These are phyloP conservation scores for Tethya wilhelma DNA, from an alignment of 37 sponge, comb jelly and placozoan genomes.

Conservation along the genomic window DNA sequence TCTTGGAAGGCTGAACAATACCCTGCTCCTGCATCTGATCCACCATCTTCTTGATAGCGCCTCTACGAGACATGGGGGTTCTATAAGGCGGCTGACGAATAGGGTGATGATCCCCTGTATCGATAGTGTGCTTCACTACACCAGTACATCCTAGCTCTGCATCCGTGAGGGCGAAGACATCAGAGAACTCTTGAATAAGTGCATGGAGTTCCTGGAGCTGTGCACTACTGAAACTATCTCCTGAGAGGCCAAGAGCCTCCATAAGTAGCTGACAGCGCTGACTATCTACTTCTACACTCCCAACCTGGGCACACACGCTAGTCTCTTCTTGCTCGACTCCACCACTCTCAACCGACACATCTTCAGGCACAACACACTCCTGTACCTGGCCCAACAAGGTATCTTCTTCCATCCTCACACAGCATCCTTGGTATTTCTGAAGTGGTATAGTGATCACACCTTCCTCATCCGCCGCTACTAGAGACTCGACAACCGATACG, in stretches of 20 bases:
- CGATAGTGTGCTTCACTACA: conserved; percentile 5
- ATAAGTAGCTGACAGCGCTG: background rate
- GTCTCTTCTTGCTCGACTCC: background rate
- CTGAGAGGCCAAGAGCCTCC: background rate
- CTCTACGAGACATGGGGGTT: conserved; percentile 7
- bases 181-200: background rate
- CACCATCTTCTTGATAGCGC: conserved; percentile 36
- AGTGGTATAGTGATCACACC: background rate
- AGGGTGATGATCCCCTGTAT: conserved; percentile 60
- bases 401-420: background rate
- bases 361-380: too few species aligned
- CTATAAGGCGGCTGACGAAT: conserved; percentile 44
- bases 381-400: background rate
- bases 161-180: conserved; percentile 49
- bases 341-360: background rate
- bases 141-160: conserved; percentile 41
- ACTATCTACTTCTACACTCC: background rate
- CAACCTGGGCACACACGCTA: background rate
- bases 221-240: background rate
- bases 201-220: background rate
- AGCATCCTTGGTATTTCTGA: background rate
- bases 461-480: background rate
- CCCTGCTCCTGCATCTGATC: conserved; percentile 50
- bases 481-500: background rate
- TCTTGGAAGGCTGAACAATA: conserved; percentile 46